Evolutionary conservation across 2,113 vertebrate species (phyloP).

Genomic region (Desmodus rotundus): DNA sequence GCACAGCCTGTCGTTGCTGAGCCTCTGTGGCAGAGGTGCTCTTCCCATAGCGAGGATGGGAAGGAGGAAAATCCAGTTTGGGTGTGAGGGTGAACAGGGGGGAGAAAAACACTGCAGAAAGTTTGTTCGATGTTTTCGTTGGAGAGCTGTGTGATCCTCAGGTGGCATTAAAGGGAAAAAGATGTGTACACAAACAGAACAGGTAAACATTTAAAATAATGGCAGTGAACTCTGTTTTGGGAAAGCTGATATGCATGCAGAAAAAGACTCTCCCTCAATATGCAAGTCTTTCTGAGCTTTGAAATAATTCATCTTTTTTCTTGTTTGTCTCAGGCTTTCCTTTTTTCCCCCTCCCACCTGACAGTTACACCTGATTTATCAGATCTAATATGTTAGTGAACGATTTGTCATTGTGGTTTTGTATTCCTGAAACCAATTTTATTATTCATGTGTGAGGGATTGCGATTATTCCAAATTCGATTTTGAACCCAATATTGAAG

Average conservation of each 20-base stretch:
- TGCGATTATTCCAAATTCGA: not conserved
- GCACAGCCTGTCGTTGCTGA: slow-evolving; percentile 63
- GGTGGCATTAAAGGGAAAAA: slow-evolving; percentile 54
- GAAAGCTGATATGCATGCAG: not conserved
- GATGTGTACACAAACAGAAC: slow-evolving; percentile 62
- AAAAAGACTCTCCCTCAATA: not conserved
- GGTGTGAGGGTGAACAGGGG: slow-evolving; percentile 52
- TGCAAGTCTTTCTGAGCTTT: slow-evolving; percentile 14
- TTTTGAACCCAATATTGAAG: slow-evolving; percentile 9
- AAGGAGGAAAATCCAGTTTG: slow-evolving; percentile 63
- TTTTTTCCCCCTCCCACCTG: not conserved
- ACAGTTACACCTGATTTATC: not conserved
- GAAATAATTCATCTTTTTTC: not conserved
- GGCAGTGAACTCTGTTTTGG: not conserved
- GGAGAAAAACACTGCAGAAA: slow-evolving; percentile 53
- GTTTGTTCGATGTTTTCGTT: slow-evolving; percentile 47
- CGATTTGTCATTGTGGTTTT: slow-evolving; percentile 1
- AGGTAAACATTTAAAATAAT: not conserved
- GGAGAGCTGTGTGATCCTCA: slow-evolving; percentile 24
- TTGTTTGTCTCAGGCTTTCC: not conserved
- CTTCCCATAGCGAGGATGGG: slow-evolving; percentile 66
- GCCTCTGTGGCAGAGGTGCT: slow-evolving; percentile 69
- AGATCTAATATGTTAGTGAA: slow-evolving; percentile 11
- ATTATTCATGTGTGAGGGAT: not conserved
- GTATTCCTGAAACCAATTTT: slow-evolving; percentile 1